These are phyloP conservation scores for Corythaeola cristata DNA, from an alignment of 2,113 vertebrate genomes.

Conservation along the genomic window DNA sequence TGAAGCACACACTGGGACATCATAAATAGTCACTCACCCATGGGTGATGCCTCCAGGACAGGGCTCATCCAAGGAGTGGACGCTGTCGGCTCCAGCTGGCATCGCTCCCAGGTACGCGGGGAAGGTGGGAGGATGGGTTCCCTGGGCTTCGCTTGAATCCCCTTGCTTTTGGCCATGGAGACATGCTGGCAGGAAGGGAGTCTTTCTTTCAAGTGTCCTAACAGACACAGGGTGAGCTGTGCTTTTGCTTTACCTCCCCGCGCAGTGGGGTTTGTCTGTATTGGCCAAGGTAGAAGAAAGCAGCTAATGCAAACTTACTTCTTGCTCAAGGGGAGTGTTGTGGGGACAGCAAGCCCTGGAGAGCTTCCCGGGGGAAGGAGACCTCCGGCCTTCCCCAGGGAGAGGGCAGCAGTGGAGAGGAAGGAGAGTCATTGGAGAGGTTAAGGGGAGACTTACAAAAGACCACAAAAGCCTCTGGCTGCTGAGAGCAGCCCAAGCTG, in stretches of 20 bases:
- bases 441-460: not conserved
- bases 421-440: not conserved
- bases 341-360: fast-evolving
- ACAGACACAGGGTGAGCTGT: not conserved
- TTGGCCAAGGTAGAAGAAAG: not conserved
- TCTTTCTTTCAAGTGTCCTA: not conserved
- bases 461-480: not conserved
- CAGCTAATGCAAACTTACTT: not conserved
- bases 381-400: not conserved
- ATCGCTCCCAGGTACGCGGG: not conserved
- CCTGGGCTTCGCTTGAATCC: not conserved
- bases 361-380: not conserved
- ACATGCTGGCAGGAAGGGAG: not conserved
- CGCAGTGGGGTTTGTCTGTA: not conserved
- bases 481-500: not conserved
- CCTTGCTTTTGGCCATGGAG: not conserved
- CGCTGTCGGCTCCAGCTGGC: fast-evolving
- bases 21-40: constrained; percentile 27
- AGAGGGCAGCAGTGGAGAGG: not conserved
- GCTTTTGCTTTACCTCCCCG: not conserved
- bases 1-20: fast-evolving
- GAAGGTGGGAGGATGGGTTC: not conserved
- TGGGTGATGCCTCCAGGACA: not conserved
- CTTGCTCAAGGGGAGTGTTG: not conserved
- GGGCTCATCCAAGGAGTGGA: not conserved